Conservation (phyloP, 2,888 invertebrate species). For the Ichneumon xanthorius region DNA sequence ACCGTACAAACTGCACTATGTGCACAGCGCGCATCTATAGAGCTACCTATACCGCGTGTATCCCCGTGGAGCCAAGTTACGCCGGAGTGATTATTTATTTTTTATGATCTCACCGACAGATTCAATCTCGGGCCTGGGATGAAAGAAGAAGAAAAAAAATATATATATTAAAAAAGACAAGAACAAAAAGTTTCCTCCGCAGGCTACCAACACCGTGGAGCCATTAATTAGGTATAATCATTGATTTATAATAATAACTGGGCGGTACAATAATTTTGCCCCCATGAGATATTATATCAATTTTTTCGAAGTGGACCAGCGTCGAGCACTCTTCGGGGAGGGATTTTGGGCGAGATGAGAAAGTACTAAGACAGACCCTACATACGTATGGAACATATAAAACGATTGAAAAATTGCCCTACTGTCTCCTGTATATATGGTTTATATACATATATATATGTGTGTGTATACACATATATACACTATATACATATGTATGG, state of each 20-base stretch:
- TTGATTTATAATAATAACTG: conserved; percentile 65
- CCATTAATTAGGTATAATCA: conserved; percentile 61
- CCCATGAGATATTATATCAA: conserved; percentile 27
- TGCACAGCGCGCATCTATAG: background rate
- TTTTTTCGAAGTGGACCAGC: background rate
- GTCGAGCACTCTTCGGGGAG: background rate
- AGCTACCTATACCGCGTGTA: background rate
- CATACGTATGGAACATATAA: conserved; percentile 11
- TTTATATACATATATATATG: background rate
- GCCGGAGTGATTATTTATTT: conserved; percentile 64
- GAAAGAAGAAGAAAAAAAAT: conserved; percentile 27
- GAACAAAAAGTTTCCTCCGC: background rate
- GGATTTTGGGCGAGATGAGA: conserved; percentile 9
- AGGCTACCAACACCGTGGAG: conserved; percentile 7
- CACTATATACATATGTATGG: background rate
- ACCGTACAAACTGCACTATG: conserved; percentile 9
- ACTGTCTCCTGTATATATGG: background rate
- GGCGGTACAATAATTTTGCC: conserved; percentile 47
- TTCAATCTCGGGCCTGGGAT: conserved; percentile 53
- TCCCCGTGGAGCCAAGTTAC: conserved; percentile 22
- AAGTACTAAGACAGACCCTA: background rate
- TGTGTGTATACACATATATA: background rate
- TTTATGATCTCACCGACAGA: conserved; percentile 67
- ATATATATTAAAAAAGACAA: no score
- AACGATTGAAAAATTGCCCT: conserved; percentile 59